Conservation (phyloP, 2,888 invertebrate genomes). For the Amblyjoppa fuscipennis region DNA sequence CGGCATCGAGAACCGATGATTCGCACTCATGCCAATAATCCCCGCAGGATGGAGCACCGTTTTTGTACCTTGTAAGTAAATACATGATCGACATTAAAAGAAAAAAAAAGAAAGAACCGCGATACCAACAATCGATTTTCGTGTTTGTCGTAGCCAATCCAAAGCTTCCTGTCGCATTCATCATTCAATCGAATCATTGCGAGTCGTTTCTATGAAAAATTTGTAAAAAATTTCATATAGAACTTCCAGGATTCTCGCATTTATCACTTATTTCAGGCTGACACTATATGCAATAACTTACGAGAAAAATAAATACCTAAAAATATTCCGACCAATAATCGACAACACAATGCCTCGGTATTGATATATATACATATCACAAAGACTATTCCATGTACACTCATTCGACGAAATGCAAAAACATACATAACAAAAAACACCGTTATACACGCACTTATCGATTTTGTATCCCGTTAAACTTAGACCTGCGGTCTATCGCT, state of each 20-base stretch:
- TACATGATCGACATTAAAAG: background rate
- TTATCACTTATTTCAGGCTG: slow-evolving; percentile 6
- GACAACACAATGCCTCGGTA: slow-evolving; percentile 13
- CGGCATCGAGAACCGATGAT: slow-evolving; percentile 61
- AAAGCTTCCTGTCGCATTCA: slow-evolving; percentile 8
- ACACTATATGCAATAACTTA: background rate
- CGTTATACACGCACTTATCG: slow-evolving; percentile 39
- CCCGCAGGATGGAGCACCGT: slow-evolving; percentile 36
- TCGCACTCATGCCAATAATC: slow-evolving; percentile 47
- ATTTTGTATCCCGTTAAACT: slow-evolving; percentile 3
- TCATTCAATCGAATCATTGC: background rate
- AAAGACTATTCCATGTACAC: slow-evolving; percentile 23
- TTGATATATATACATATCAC: background rate
- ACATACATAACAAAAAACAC: slow-evolving; percentile 34
- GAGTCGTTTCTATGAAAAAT: background rate
- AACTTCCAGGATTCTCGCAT: background rate
- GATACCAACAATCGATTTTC: background rate
- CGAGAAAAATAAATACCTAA: background rate
- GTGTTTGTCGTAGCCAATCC: background rate
- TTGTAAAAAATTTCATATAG: background rate
- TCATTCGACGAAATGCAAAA: slow-evolving; percentile 29
- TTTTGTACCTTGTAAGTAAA: slow-evolving; percentile 27
- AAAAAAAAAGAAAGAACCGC: background rate
- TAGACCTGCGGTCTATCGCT: slow-evolving; percentile 32
- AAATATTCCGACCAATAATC: background rate